Percentiles rank a stretch among this genome's conserved stretches.
Conservation (phyloP, 2,113 vertebrate species). For the Heliornis fulica region DNA sequence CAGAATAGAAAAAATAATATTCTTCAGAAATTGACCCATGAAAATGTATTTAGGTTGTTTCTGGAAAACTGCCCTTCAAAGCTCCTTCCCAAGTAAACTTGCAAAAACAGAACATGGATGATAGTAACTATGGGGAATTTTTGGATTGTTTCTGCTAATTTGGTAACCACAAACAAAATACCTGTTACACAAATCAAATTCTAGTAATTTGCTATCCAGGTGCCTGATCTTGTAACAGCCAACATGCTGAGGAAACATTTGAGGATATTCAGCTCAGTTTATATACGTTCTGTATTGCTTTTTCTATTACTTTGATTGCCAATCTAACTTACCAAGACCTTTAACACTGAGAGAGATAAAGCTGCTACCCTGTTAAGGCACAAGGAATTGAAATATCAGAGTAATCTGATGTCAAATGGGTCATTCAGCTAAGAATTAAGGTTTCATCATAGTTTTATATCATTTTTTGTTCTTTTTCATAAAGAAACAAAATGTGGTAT, state of each 20-base stretch:
- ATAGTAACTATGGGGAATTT: neutral
- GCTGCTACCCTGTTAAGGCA: neutral
- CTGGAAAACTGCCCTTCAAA: conserved; percentile 57
- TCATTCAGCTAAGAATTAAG: conserved; percentile 8
- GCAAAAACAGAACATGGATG: neutral
- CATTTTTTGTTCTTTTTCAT: neutral
- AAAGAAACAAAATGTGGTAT: neutral
- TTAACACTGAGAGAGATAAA: neutral
- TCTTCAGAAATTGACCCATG: conserved; percentile 34
- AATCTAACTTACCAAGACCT: conserved; percentile 19
- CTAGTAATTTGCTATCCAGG: conserved; percentile 49
- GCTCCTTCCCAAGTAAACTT: conserved; percentile 42
- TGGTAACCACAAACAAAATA: conserved; percentile 19
- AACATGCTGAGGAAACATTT: conserved; percentile 35
- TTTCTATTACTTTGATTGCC: conserved; percentile 36
- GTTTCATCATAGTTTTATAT: neutral
- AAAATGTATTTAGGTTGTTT: conserved; percentile 1
- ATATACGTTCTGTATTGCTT: neutral
- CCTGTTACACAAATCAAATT: conserved; percentile 41
- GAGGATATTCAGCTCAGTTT: conserved; percentile 1
- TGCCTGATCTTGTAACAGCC: conserved; percentile 5
- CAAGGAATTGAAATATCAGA: conserved; percentile 2
- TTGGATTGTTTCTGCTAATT: conserved; percentile 25
- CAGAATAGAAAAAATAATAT: conserved; percentile 36
- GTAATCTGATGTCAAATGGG: neutral